A percentile compares a stretch with the other conserved stretches of the same genome.
Evolutionary conservation across 1,140 invertebrate genomes (phyloP).

Genomic region (Drosophila seguyi): DNA sequence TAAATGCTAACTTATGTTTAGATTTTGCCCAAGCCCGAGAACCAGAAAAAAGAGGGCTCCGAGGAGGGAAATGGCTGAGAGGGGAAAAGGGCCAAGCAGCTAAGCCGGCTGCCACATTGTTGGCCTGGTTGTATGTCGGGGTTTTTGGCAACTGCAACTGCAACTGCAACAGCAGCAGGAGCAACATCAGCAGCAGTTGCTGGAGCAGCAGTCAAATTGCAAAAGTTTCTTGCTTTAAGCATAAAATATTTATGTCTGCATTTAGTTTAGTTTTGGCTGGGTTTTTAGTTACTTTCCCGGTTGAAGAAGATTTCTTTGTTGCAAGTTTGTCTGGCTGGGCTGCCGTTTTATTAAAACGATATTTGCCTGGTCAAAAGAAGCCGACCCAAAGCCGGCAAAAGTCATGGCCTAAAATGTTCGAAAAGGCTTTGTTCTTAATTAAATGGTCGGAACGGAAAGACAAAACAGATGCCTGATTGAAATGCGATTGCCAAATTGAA

Average conservation of each 20-base stretch:
- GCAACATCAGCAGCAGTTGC: slow-evolving; percentile 32
- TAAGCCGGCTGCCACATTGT: slow-evolving; percentile 67
- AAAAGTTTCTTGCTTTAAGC: slow-evolving; percentile 82
- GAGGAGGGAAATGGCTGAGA: background rate
- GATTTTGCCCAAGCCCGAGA: slow-evolving; percentile 59
- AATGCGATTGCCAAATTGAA: slow-evolving; percentile 22
- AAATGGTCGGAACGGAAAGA: slow-evolving; percentile 28
- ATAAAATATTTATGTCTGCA: slow-evolving; percentile 83
- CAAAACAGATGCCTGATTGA: slow-evolving; percentile 1
- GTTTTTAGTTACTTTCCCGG: slow-evolving; percentile 71
- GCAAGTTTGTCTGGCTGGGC: slow-evolving; percentile 67
- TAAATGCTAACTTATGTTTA: slow-evolving; percentile 83
- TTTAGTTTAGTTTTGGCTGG: slow-evolving; percentile 77
- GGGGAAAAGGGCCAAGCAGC: slow-evolving; percentile 41
- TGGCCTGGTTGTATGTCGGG: slow-evolving; percentile 50
- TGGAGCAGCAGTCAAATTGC: slow-evolving; percentile 73
- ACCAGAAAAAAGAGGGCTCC: slow-evolving; percentile 50
- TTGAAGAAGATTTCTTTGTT: slow-evolving; percentile 58
- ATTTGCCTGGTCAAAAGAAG: slow-evolving; percentile 51
- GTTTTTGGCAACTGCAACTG: slow-evolving; percentile 65
- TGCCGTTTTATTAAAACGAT: slow-evolving; percentile 71
- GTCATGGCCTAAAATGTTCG: slow-evolving; percentile 28
- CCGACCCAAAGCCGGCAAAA: slow-evolving; percentile 31
- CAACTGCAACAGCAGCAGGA: slow-evolving; percentile 36
- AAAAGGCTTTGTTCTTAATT: slow-evolving; percentile 38